Conservation (phyloP, 2,113 vertebrate species). For the Varanus salvator region DNA sequence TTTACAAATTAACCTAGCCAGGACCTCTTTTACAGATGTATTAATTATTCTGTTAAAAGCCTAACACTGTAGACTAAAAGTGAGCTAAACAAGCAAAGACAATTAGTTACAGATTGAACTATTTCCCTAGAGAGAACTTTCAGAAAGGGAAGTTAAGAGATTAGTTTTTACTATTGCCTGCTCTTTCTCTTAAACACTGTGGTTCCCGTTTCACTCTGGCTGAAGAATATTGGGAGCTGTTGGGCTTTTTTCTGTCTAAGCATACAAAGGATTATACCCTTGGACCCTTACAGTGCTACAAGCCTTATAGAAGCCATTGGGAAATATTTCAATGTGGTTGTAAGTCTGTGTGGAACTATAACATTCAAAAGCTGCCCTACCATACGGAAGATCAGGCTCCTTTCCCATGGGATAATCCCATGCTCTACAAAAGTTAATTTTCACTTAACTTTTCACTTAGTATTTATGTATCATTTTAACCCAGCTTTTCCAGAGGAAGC, state of each 20-base stretch:
- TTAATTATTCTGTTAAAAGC: background rate
- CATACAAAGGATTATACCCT: background rate
- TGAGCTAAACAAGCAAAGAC: slow-evolving; percentile 6
- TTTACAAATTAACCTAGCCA: background rate
- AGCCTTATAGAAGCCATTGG: background rate
- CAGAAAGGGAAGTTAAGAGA: background rate
- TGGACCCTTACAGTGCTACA: background rate
- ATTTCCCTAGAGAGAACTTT: background rate
- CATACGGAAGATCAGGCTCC: background rate
- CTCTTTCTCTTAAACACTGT: background rate
- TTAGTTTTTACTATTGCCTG: background rate
- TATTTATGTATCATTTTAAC: too few relatives aligned
- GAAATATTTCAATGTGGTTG: background rate
- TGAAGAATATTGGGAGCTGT: too few relatives aligned
- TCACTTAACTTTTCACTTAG: too few relatives aligned
- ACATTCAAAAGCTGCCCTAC: background rate
- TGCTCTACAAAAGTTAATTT: background rate
- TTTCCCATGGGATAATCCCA: background rate
- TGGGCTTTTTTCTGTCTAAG: too few relatives aligned
- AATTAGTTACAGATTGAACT: background rate
- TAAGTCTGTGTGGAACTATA: background rate
- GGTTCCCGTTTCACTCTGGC: background rate
- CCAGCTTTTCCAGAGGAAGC: too few relatives aligned
- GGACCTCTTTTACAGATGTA: background rate
- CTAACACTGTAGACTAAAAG: background rate